phyloP scores from a whole-genome alignment of 2,113 vertebrate genomes.

The Crotophaga sulcirostris region DNA sequence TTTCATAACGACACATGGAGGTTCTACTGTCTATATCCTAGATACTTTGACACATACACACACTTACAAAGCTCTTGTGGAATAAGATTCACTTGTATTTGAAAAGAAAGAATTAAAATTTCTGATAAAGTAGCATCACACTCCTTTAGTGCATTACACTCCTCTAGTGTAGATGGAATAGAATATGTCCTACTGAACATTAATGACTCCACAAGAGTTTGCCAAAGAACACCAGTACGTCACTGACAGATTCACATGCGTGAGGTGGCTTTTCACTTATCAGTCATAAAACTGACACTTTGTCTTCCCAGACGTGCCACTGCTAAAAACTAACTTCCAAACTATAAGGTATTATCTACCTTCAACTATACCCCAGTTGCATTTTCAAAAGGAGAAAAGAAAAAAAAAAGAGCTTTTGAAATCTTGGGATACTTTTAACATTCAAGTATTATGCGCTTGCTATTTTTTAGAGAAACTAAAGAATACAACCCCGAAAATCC shows the following conservation, averaged over 20 bases:
- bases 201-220: neutral
- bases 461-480: no score
- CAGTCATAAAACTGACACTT: neutral
- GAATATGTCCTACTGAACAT: neutral
- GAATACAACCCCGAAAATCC: neutral
- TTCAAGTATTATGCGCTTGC: neutral
- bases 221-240: neutral
- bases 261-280: neutral
- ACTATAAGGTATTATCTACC: neutral
- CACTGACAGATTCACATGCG: neutral
- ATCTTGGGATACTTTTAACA: neutral
- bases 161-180: neutral
- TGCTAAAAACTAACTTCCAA: neutral
- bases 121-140: neutral
- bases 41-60: neutral
- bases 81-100: neutral
- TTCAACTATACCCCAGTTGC: neutral
- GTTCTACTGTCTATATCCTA: neutral
- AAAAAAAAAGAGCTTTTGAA: neutral
- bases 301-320: neutral
- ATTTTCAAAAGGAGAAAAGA: neutral
- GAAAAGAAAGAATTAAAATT: neutral
- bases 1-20: neutral
- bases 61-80: neutral
- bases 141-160: neutral